phyloP scores from a whole-genome alignment of 2,888 invertebrate species.

The Chironomus riparius region DNA sequence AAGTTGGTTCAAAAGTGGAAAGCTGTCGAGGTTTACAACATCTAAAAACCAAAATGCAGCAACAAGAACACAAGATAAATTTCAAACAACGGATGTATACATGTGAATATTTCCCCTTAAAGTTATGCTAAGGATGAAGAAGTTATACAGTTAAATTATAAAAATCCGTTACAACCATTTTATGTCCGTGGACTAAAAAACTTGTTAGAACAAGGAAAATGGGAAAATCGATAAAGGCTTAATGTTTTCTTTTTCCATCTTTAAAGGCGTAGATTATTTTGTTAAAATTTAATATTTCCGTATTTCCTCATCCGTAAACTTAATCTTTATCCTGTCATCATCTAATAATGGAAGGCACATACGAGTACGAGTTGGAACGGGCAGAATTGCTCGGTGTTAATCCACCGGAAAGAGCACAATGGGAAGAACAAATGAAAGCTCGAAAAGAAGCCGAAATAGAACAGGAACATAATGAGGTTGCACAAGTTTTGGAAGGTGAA shows the following conservation, averaged over 20 bases:
- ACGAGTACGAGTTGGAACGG: slow-evolving; percentile 67
- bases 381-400: slow-evolving; percentile 67
- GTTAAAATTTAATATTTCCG: too few relatives aligned
- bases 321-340: too few relatives aligned
- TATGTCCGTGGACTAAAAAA: too few relatives aligned
- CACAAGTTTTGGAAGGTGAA: slow-evolving; percentile 49
- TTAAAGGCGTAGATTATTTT: background rate
- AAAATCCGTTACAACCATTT: too few relatives aligned
- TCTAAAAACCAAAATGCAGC: background rate
- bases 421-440: slow-evolving; percentile 48
- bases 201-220: background rate
- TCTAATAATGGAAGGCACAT: slow-evolving; percentile 47
- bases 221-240: background rate
- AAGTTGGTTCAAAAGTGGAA: background rate
- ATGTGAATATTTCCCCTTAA: too few relatives aligned
- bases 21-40: background rate
- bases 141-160: too few relatives aligned
- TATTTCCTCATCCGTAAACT: too few relatives aligned
- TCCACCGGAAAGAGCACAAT: slow-evolving; percentile 58
- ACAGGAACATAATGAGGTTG: slow-evolving; percentile 43
- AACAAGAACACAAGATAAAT: background rate
- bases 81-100: background rate
- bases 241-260: background rate
- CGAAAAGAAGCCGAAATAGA: slow-evolving; percentile 35
- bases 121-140: too few relatives aligned